These are phyloP conservation scores for Parnassius orleans DNA, from an alignment of 2,888 invertebrate genomes.

Conservation along the genomic window DNA sequence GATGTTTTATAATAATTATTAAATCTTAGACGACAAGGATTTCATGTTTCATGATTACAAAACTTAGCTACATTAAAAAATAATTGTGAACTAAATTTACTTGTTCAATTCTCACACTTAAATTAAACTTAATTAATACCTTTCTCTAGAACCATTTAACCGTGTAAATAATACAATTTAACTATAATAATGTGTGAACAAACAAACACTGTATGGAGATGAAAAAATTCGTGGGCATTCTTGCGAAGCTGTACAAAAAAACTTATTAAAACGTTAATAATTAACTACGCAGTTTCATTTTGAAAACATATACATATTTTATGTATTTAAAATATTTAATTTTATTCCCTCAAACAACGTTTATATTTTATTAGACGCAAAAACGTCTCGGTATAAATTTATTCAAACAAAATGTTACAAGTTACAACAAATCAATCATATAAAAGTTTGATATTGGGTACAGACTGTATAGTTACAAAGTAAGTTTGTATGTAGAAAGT, in stretches of 20 bases:
- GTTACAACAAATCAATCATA: conserved; percentile 3
- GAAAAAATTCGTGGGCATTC: too few species aligned
- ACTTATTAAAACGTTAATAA: too few species aligned
- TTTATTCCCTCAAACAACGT: too few species aligned
- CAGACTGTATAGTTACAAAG: background rate
- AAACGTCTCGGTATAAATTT: too few species aligned
- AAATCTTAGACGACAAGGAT: background rate
- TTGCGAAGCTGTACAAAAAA: too few species aligned
- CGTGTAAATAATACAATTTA: background rate
- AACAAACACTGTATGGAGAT: too few species aligned
- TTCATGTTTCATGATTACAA: conserved; percentile 3
- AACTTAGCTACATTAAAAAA: conserved; percentile 19
- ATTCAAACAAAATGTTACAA: background rate
- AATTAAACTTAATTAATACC: conserved; percentile 47
- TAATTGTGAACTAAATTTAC: conserved; percentile 51
- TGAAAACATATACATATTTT: too few species aligned
- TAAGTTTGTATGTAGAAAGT: background rate
- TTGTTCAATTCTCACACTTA: conserved; percentile 44
- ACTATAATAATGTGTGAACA: background rate
- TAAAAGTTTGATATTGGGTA: conserved; percentile 1
- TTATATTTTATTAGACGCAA: background rate
- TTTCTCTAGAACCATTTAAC: conserved; percentile 34
- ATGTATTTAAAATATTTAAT: too few species aligned
- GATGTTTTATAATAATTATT: background rate
- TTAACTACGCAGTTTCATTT: too few species aligned